phyloP scores from a whole-genome alignment of 1,140 invertebrate genomes.

The Trachymyrmex cornetzi region DNA sequence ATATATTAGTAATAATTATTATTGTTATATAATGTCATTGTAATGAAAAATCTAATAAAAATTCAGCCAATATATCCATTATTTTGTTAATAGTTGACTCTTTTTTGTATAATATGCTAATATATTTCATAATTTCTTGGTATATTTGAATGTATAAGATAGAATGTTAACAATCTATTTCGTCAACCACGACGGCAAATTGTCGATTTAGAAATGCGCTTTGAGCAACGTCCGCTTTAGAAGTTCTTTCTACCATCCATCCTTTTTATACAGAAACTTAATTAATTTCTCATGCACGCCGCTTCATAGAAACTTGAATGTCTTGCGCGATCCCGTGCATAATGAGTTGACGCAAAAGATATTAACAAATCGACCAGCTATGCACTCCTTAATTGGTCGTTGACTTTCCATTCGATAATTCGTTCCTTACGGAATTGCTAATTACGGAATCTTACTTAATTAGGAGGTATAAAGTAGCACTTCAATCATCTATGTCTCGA shows the following conservation, averaged over 20 bases:
- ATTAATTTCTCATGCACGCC: conserved; percentile 76
- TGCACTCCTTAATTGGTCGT: conserved; percentile 49
- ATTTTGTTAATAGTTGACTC: conserved; percentile 4
- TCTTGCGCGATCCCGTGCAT: conserved; percentile 53
- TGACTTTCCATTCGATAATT: conserved; percentile 46
- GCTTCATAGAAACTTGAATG: conserved; percentile 68
- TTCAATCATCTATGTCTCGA: not conserved
- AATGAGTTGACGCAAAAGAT: conserved; percentile 66
- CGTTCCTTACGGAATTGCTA: conserved; percentile 34
- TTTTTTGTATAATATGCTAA: not conserved
- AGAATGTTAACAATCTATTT: conserved; percentile 55
- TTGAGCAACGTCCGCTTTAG: conserved; percentile 70
- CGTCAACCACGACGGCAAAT: conserved; percentile 63
- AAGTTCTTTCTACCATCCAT: conserved; percentile 61
- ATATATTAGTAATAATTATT: not conserved
- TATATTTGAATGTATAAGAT: conserved; percentile 37
- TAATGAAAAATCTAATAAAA: not conserved
- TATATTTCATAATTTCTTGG: conserved; percentile 17
- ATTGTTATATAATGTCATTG: not conserved
- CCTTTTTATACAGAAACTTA: conserved; percentile 62
- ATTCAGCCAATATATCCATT: not conserved
- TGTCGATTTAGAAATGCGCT: conserved; percentile 68
- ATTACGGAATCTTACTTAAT: conserved; percentile 42
- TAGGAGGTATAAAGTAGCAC: conserved; percentile 15
- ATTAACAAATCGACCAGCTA: conserved; percentile 66